Percentiles rank a stretch among this genome's conserved stretches.
Conservation (phyloP, 2,113 vertebrate species). For the Poecilia latipinna region DNA sequence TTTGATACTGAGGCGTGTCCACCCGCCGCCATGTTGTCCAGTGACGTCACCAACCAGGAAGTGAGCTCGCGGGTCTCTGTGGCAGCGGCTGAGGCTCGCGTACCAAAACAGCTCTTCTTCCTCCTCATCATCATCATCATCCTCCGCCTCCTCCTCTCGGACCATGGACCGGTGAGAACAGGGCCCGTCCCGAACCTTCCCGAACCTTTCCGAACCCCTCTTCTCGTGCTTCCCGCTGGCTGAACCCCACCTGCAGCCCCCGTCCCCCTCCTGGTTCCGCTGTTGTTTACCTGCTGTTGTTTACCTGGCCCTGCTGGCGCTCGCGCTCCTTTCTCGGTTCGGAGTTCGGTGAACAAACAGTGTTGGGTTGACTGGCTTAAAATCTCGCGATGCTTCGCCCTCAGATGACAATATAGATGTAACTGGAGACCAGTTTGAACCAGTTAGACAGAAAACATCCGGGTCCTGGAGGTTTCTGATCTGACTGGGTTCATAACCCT, state of each 20-base stretch:
- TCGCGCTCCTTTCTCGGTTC: constrained; percentile 7
- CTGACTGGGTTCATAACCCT: background rate
- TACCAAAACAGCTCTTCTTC: constrained; percentile 27
- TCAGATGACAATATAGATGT: background rate
- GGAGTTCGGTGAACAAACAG: constrained; percentile 32
- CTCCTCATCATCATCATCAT: constrained; percentile 3
- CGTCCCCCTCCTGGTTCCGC: background rate
- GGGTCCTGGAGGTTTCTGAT: background rate
- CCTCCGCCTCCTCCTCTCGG: constrained; percentile 28
- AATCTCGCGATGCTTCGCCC: constrained; percentile 43
- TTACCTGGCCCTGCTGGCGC: constrained; percentile 6
- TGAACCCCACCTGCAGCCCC: constrained; percentile 52
- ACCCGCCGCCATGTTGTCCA: constrained; percentile 54
- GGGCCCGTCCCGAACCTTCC: constrained; percentile 2
- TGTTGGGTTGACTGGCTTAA: background rate
- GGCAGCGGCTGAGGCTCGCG: constrained; percentile 40
- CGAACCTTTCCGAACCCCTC: constrained; percentile 6
- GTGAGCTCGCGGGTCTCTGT: constrained; percentile 50
- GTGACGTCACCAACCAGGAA: constrained; percentile 66
- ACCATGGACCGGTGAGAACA: constrained; percentile 67
- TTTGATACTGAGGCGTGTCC: constrained; percentile 44
- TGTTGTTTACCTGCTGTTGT: constrained; percentile 51
- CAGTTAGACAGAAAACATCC: background rate
- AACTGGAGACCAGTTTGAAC: background rate
- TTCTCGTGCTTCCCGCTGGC: constrained; percentile 50